Conservation (phyloP, 2,888 invertebrate species). For the Julus scandinavius region DNA sequence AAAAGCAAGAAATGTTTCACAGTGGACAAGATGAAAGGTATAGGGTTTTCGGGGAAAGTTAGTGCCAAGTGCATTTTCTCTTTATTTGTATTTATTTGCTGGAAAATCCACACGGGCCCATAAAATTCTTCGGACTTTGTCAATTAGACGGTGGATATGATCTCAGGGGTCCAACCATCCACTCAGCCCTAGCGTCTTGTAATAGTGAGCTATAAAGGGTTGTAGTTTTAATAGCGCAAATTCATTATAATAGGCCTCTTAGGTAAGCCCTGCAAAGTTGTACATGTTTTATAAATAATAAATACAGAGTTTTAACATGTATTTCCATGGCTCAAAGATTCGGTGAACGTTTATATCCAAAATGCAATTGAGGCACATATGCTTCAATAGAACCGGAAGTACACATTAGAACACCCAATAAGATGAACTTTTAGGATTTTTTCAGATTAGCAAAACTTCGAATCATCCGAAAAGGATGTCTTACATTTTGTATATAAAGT, state of each 20-base stretch:
- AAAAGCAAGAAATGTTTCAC: neutral
- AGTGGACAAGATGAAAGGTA: neutral
- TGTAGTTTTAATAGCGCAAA: neutral
- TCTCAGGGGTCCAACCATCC: neutral
- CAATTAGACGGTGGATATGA: neutral
- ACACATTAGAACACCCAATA: too few relatives aligned
- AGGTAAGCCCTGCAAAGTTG: neutral
- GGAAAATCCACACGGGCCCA: neutral
- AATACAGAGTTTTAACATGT: neutral
- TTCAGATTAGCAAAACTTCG: too few relatives aligned
- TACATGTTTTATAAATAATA: too few relatives aligned
- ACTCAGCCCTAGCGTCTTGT: neutral
- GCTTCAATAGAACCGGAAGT: too few relatives aligned
- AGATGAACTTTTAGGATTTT: too few relatives aligned
- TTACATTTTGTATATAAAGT: too few relatives aligned
- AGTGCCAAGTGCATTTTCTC: neutral
- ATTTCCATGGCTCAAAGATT: too few relatives aligned
- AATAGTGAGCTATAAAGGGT: neutral
- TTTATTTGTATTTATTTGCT: conserved; percentile 18
- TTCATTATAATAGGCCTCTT: neutral
- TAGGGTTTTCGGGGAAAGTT: neutral
- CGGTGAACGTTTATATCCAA: too few relatives aligned
- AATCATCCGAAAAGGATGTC: too few relatives aligned
- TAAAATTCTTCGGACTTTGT: neutral
- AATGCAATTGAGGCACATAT: too few relatives aligned